Evolutionary conservation across 2,797 vertebrate species (phyloP), one percentile per base, ranked within the genome.

Genomic region (Acrossocheilus wenchowensis): DNA sequence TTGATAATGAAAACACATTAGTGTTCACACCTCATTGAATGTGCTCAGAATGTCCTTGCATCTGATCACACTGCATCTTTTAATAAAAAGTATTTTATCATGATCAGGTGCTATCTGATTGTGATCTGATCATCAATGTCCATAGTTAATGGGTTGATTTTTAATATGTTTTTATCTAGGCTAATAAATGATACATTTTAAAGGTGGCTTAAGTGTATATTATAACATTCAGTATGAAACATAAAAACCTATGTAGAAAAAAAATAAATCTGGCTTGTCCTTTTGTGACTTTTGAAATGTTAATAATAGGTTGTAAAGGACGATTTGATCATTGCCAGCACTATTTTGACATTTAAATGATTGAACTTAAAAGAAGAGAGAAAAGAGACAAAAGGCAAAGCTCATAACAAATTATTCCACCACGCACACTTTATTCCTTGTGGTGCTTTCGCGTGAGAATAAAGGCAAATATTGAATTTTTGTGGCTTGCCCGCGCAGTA

Each of bases 401-500:
- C 36, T 64, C 23, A 17, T 45, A n/a, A 12, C 39, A 52, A 81
- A 80, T 87, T 72, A 30, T 85, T 64, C 36, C 26, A 50, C 80
- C 34, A 69, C 62, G 15, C 14, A n/a, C 50, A 57, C n/a, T n/a
- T 72, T 57, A 62, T 77, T 86, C 12, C 62, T 41, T 11, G 2
- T 15, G 23, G 14, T 79, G 34, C 30, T 72, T 84, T 88, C 62
- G 36, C 52, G n/a, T 83, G 17, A 80, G 17, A 86, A 83, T 68
- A 79, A 82, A 48, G 8, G 57, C 36, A 85, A 82, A 87, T 34
- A 85, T 85, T 54, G 68, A 74, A 66, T 85, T 80, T 64, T 23
- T 84, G 6, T 48, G 39, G 41, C 62, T 41, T 69, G 60, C 23
- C 60, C 66, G 43, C 45, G 26, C 23, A 73, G 62, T 87, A 57